Base-by-base conservation (phyloP, 2,113 vertebrate genomes). In the Tetrao urogallus region DNA sequence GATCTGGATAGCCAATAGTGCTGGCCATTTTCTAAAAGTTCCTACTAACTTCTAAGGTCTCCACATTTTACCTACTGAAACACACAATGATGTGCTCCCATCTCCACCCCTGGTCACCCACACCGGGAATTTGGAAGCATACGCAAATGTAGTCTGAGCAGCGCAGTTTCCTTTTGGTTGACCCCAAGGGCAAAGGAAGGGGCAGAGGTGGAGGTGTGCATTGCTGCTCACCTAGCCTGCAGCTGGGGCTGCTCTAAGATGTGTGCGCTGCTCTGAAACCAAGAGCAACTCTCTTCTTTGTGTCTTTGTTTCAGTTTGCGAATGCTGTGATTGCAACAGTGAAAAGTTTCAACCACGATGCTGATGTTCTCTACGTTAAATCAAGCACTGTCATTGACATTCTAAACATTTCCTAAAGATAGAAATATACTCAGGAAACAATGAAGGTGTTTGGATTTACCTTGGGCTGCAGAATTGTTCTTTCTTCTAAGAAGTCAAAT, bases 171-270 rank as follows among this genome's bases (percentile, higher is more conserved):
- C 17, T 82, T 79, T 88, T 11, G 34, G 24, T 69, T 18, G 18
- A 13, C n/a, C 16, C 14, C 17, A 25, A 17, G 25, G 45, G 27
- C 38, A 71, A 64, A 71, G n/a, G 25, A 58, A 54, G 40, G n/a
- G 34, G 22, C 76, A 73, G 21, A 64, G 69, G 19, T 28, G 30
- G 42, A 7, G 0, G 0, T 4, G 4, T 28, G 38, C 1, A 0
- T 61, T n/a, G 4, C 16, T 78, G 10, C 22, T 89, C 75, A 70
- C 32, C 19, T 28, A 47, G 21, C 18, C 32, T 50, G 13, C 34
- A 42, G 14, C 18, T 32, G 60, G 21, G 27, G 38, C 38, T 92
- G 32, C 30, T 54, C 6, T 57, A 58, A 65, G 34, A 32, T 2
- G 3, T 17, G 60, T 0, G 0, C 3, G 14, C 32, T 61, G 8